Percentiles rank a stretch among this genome's conserved stretches.
These are phyloP conservation scores for Epizoanthus stellaris DNA, from an alignment of 92 coral and sea anemone genomes.

Conservation along the genomic window DNA sequence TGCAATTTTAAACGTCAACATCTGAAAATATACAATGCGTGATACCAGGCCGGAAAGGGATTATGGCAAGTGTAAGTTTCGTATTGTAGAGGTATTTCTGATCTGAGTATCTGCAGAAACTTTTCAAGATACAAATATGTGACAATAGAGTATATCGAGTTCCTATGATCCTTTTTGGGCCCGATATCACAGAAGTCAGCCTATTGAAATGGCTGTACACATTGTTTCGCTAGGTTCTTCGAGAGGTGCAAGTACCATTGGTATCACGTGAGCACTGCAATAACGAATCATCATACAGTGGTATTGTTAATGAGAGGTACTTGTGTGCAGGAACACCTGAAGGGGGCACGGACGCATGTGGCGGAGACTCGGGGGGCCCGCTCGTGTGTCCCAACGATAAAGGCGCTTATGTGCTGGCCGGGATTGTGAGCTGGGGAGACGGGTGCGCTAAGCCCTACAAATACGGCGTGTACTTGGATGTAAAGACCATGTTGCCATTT, in stretches of 20 bases:
- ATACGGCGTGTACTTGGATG: slow-evolving; percentile 96
- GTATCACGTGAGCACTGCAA: slow-evolving; percentile 84
- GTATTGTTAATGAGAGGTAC: slow-evolving; percentile 66
- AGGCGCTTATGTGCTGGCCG: slow-evolving; percentile 79
- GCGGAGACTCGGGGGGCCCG: slow-evolving; percentile 92
- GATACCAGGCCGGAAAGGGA: no score
- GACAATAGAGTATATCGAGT: no score
- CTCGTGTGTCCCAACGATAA: slow-evolving; percentile 81
- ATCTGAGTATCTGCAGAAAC: no score
- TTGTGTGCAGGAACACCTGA: slow-evolving; percentile 86
- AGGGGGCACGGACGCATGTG: slow-evolving; percentile 80
- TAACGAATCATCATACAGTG: slow-evolving; percentile 78
- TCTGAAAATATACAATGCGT: no score
- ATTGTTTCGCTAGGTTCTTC: slow-evolving; percentile 64
- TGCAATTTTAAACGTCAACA: no score
- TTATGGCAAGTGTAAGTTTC: no score
- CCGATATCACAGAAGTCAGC: no score
- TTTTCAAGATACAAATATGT: no score
- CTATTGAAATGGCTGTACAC: neutral
- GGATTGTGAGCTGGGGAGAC: slow-evolving; percentile 92
- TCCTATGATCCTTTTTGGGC: no score
- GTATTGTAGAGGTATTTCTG: no score
- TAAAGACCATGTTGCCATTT: slow-evolving; percentile 77
- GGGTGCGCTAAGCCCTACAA: slow-evolving; percentile 92
- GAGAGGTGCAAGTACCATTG: slow-evolving; percentile 76